These are phyloP conservation scores for mouse (Mus musculus) DNA, from an alignment of 2,113 vertebrate genomes.

Conservation along the genomic window DNA sequence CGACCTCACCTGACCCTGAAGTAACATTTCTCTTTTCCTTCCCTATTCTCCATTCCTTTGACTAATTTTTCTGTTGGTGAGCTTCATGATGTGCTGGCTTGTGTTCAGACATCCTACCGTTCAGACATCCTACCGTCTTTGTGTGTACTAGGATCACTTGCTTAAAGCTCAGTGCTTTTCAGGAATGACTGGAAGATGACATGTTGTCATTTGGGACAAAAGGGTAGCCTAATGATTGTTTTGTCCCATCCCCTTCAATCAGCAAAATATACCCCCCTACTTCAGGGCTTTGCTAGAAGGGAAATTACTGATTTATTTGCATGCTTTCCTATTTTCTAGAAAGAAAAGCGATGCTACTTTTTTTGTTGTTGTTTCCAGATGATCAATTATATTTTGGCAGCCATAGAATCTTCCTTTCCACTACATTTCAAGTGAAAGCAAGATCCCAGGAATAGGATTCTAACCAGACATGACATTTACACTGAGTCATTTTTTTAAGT, in stretches of 20 bases:
- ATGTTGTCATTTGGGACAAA: background rate
- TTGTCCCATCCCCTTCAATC: background rate
- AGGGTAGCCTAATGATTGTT: background rate
- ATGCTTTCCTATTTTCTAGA: background rate
- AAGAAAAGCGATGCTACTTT: background rate
- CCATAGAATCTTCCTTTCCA: slow-evolving; percentile 11
- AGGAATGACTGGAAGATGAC: slow-evolving; percentile 21
- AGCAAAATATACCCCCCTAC: background rate
- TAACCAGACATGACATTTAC: slow-evolving; percentile 52
- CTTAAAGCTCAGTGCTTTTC: background rate
- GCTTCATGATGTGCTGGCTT: background rate
- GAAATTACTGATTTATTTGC: background rate
- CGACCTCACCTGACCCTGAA: slow-evolving; percentile 37
- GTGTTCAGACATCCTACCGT: background rate
- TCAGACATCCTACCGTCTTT: background rate
- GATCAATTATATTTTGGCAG: slow-evolving; percentile 51
- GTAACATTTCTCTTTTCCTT: background rate
- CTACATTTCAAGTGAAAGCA: slow-evolving; percentile 36
- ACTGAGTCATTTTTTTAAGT: slow-evolving; percentile 37
- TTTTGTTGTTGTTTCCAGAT: slow-evolving; percentile 40
- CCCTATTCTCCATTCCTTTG: background rate
- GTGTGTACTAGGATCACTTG: background rate
- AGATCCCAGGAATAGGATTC: slow-evolving; percentile 36
- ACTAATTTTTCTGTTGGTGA: background rate
- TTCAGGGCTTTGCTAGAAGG: background rate